Evolutionary conservation across 2,113 vertebrate species (phyloP).

Genomic region (Phrynosoma platyrhinos): DNA sequence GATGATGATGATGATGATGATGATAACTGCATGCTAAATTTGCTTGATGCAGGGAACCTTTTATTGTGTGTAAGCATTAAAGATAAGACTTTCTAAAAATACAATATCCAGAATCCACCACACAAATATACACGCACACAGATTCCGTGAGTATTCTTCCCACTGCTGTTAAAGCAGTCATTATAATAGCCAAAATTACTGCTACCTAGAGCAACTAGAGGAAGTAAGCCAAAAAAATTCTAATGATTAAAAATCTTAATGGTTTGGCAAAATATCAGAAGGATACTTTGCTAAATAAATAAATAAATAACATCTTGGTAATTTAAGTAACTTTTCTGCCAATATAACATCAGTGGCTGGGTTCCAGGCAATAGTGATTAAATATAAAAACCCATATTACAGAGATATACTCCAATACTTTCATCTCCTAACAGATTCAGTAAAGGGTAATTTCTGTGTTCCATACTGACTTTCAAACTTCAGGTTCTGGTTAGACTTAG

Average conservation of each 20-base stretch:
- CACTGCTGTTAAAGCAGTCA: background rate
- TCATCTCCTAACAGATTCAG: constrained; percentile 59
- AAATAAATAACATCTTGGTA: constrained; percentile 11
- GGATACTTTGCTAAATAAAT: constrained; percentile 46
- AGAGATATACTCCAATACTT: constrained; percentile 58
- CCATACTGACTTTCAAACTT: constrained; percentile 64
- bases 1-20: too few relatives aligned
- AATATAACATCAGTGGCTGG: constrained; percentile 44
- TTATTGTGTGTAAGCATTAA: background rate
- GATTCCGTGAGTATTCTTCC: background rate
- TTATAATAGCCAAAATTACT: constrained; percentile 22
- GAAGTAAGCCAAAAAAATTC: constrained; percentile 22
- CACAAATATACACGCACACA: background rate
- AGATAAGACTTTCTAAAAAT: background rate
- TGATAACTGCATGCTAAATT: background rate
- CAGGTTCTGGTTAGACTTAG: constrained; percentile 27
- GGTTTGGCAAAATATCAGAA: constrained; percentile 37
- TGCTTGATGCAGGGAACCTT: background rate
- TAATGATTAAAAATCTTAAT: constrained; percentile 28
- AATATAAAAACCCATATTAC: constrained; percentile 59
- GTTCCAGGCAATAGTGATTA: constrained; percentile 59
- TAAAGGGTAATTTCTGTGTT: constrained; percentile 57
- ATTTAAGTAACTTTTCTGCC: constrained; percentile 54
- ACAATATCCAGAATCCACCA: too few relatives aligned
- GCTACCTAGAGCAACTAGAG: background rate